Evolutionary conservation across 2,888 invertebrate genomes (phyloP).

Genomic region (Phragmatobia fuliginosa): DNA sequence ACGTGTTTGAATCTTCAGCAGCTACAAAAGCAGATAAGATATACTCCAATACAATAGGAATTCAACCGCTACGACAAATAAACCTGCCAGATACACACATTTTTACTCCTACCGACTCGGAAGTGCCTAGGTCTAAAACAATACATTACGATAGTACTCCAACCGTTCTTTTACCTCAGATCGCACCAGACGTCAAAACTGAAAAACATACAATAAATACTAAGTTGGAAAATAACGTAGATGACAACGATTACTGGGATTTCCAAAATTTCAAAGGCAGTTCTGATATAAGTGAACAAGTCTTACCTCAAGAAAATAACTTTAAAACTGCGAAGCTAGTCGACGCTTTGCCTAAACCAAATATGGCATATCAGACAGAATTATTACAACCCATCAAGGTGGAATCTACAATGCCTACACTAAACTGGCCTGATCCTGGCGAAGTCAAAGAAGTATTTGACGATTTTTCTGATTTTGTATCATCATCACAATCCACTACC

Average conservation of each 20-base stretch:
- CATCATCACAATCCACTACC: slow-evolving; percentile 58
- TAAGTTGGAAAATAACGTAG: slow-evolving; percentile 47
- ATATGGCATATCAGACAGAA: slow-evolving; percentile 64
- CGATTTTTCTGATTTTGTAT: slow-evolving; percentile 78
- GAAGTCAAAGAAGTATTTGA: slow-evolving; percentile 80
- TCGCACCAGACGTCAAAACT: slow-evolving; percentile 49
- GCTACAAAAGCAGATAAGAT: slow-evolving; percentile 71
- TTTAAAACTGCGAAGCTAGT: slow-evolving; percentile 37
- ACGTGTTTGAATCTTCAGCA: slow-evolving; percentile 69
- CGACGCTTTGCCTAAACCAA: slow-evolving; percentile 47
- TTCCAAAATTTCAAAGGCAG: slow-evolving; percentile 78
- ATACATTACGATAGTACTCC: slow-evolving; percentile 77
- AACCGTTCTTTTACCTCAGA: slow-evolving; percentile 67
- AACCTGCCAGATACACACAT: slow-evolving; percentile 84
- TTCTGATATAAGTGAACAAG: slow-evolving; percentile 30
- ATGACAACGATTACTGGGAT: slow-evolving; percentile 77
- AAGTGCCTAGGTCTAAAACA: slow-evolving; percentile 83
- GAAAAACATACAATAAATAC: slow-evolving; percentile 33
- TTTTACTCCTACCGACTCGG: slow-evolving; percentile 83
- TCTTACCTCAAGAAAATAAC: slow-evolving; percentile 35
- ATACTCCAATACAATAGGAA: slow-evolving; percentile 73
- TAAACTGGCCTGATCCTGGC: slow-evolving; percentile 84
- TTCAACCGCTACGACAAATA: slow-evolving; percentile 81
- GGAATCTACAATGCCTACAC: slow-evolving; percentile 74
- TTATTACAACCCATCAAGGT: slow-evolving; percentile 80